Evolutionary conservation across 2,888 invertebrate species (phyloP).

Genomic region (Euzophera pinguis): DNA sequence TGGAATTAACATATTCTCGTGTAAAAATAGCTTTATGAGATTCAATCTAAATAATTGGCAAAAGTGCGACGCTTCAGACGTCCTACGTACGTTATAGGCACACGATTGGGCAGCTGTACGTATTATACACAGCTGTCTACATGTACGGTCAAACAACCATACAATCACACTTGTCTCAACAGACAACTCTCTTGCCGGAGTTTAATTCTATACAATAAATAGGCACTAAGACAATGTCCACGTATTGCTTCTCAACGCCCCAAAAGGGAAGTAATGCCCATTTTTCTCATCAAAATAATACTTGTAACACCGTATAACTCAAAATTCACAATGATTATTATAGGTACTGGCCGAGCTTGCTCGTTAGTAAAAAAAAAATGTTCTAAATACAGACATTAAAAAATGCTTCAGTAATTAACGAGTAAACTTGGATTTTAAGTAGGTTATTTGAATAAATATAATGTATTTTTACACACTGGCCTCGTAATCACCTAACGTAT

Average conservation of each 20-base stretch:
- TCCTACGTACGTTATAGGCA: slow-evolving; percentile 15
- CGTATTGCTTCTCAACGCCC: slow-evolving; percentile 32
- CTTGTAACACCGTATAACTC: slow-evolving; percentile 19
- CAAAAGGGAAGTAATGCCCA: slow-evolving; percentile 35
- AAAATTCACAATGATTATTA: background rate
- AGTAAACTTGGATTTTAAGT: background rate
- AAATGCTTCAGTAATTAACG: background rate
- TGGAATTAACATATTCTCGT: slow-evolving; percentile 1
- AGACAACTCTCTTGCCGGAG: background rate
- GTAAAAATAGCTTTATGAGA: slow-evolving; percentile 29
- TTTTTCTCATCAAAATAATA: slow-evolving; percentile 27
- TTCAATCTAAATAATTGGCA: slow-evolving; percentile 28
- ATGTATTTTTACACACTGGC: slow-evolving; percentile 59
- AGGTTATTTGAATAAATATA: background rate
- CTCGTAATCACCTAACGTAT: slow-evolving; percentile 52
- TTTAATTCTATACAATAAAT: slow-evolving; percentile 36
- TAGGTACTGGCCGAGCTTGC: background rate
- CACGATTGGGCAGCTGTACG: slow-evolving; percentile 9
- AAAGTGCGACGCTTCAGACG: slow-evolving; percentile 15
- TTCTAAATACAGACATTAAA: background rate
- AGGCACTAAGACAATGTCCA: slow-evolving; percentile 45
- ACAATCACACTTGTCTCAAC: slow-evolving; percentile 36
- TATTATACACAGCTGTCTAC: slow-evolving; percentile 7
- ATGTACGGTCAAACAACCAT: slow-evolving; percentile 31
- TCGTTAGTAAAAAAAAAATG: background rate